These are phyloP conservation scores for Amphipyra berbera DNA, from an alignment of 2,888 invertebrate species.

Conservation along the genomic window DNA sequence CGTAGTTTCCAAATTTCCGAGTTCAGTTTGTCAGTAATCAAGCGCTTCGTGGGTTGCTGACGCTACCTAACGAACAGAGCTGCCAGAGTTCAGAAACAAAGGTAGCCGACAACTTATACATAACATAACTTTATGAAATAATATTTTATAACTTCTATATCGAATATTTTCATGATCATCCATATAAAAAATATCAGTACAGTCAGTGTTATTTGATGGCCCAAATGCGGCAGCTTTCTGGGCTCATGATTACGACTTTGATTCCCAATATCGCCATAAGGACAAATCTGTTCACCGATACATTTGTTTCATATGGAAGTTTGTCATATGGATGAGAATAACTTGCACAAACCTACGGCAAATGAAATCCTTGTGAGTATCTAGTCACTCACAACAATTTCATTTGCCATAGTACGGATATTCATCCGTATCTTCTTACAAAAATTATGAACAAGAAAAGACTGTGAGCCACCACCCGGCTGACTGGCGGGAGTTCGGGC, in stretches of 20 bases:
- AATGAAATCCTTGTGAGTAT: too few relatives aligned
- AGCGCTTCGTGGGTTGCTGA: constrained; percentile 30
- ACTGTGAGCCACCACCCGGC: too few relatives aligned
- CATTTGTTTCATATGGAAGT: background rate
- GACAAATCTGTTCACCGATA: background rate
- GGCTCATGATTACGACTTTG: background rate
- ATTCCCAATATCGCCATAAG: background rate
- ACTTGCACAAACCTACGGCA: background rate
- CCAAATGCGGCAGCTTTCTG: background rate
- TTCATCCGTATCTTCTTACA: too few relatives aligned
- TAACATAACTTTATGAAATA: background rate
- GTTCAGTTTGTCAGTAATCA: constrained; percentile 47
- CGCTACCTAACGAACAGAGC: constrained; percentile 25
- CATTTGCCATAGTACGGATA: too few relatives aligned
- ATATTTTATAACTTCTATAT: too few relatives aligned
- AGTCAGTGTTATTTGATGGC: background rate
- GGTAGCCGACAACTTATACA: background rate
- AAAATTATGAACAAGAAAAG: background rate
- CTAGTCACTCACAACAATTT: too few relatives aligned
- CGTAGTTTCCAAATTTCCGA: constrained; percentile 34
- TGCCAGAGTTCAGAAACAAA: background rate
- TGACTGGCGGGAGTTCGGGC: too few relatives aligned
- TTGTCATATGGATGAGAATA: background rate
- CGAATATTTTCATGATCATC: too few relatives aligned
- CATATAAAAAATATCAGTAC: background rate